Evolutionary conservation across 2,888 invertebrate species (phyloP).

Genomic region (Stenichneumon culpator): DNA sequence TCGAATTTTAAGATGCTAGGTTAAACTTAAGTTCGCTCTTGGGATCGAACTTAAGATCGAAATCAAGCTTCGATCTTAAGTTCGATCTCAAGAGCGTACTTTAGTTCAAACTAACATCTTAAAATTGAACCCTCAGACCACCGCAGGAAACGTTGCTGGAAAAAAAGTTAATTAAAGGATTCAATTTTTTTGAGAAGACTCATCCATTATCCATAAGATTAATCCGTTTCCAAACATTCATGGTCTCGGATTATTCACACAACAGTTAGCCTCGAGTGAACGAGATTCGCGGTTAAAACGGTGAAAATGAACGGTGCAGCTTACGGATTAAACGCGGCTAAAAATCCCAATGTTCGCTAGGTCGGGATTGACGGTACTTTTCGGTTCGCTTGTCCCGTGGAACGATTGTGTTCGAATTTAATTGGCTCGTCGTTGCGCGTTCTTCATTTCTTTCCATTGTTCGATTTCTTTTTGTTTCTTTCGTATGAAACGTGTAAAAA

Average conservation of each 20-base stretch:
- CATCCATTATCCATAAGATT: neutral
- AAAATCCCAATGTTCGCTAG: neutral
- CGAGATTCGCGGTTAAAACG: neutral
- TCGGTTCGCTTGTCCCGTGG: slow-evolving; percentile 1
- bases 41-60: no score
- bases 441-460: slow-evolving; percentile 22
- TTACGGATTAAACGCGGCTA: neutral
- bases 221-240: neutral
- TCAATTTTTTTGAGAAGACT: neutral
- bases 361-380: neutral
- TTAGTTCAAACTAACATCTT: no score
- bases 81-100: no score
- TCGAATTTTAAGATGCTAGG: no score
- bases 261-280: neutral
- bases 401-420: slow-evolving; percentile 30
- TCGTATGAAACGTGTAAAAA: slow-evolving; percentile 1
- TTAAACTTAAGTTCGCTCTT: no score
- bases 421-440: slow-evolving; percentile 6
- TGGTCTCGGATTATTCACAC: neutral
- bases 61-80: no score
- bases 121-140: no score
- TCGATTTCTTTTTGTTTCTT: slow-evolving; percentile 14
- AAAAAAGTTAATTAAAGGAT: no score
- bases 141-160: no score
- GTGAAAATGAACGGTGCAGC: neutral